Evolutionary conservation across 2,797 vertebrate species (phyloP).

Genomic region (Lacerta bilineata): DNA sequence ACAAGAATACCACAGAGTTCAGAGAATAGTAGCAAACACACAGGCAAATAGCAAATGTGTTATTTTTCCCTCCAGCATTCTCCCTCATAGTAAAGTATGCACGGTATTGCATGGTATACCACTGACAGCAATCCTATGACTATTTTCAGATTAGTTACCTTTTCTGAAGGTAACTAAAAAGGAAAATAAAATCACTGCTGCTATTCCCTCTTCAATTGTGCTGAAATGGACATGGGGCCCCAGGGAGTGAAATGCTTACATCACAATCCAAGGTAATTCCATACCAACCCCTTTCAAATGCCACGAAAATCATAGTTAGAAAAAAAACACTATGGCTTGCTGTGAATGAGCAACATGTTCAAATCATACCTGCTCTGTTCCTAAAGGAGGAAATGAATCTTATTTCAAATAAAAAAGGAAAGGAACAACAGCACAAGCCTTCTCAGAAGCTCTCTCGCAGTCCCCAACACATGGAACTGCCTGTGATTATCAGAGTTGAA

Average conservation of each 20-base stretch:
- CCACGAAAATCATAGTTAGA: too few species aligned
- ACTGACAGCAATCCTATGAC: background rate
- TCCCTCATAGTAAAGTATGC: background rate
- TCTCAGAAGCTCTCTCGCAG: background rate
- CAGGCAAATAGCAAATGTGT: background rate
- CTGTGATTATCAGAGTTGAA: background rate
- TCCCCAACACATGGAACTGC: background rate
- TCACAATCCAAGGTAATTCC: background rate
- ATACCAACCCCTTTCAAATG: background rate
- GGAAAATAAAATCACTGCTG: background rate
- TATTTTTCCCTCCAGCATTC: background rate
- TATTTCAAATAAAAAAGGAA: background rate
- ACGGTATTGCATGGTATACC: too few species aligned
- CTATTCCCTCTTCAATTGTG: background rate
- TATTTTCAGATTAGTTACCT: background rate
- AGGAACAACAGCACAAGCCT: background rate
- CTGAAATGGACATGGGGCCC: background rate
- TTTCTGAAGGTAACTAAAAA: background rate
- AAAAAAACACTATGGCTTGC: too few species aligned
- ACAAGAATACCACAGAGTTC: background rate
- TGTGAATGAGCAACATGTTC: too few species aligned
- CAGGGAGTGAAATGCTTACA: background rate
- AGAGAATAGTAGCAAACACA: background rate
- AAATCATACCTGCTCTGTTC: too few species aligned
- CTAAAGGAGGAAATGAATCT: too few species aligned